Evolutionary conservation across 2,113 vertebrate species (phyloP), one percentile per base, ranked within the genome.

Genomic region (Sarotherodon lohbergeri): DNA sequence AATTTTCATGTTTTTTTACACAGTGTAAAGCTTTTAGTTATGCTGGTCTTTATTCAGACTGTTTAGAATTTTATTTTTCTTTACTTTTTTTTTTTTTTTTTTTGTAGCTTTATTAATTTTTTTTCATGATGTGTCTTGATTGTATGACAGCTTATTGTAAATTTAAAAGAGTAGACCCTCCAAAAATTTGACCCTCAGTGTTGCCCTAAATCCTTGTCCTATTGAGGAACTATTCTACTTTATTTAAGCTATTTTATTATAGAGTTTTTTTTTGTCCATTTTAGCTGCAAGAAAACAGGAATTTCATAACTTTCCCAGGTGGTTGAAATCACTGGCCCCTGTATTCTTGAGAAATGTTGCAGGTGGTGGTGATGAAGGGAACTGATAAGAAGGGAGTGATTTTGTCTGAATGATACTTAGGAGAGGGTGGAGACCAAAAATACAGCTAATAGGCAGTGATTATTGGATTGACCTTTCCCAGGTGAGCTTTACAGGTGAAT

Each of bases 81-180:
- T 17, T 61, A 32, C 14, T 34, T 61, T 0, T 17, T 61, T 34
- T 34, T 0, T 0, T 34, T 61, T 61, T 0, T 34, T 22, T 22
- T 22, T 63, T 19, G 29, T 63, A 19, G 59, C 2, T n/a, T 63
- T 34, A 63, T 61, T 14, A 7, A 24, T 7, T 14, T 57, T 57
- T 4, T 63, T 19, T 2, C 5, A n/a, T 1, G 17, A n/a, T 63
- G 32, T 36, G 17, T 1, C 32, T 63, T n/a, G 5, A 34, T 39
- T 66, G 34, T 66, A 66, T 0, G 0, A 12, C 61, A 66, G 1
- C 6, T 66, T 66, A 39, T 6, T 61, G 34, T 19, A 61, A 61
- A 61, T 34, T 19, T 34, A 34, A 61, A 61, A 34, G 9, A 3
- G 29, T 29, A 61, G 16, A 61, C 57, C 22, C 22, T 61, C 57